Conservation (phyloP, 2,113 vertebrate genomes). For the Pituophis catenifer region DNA sequence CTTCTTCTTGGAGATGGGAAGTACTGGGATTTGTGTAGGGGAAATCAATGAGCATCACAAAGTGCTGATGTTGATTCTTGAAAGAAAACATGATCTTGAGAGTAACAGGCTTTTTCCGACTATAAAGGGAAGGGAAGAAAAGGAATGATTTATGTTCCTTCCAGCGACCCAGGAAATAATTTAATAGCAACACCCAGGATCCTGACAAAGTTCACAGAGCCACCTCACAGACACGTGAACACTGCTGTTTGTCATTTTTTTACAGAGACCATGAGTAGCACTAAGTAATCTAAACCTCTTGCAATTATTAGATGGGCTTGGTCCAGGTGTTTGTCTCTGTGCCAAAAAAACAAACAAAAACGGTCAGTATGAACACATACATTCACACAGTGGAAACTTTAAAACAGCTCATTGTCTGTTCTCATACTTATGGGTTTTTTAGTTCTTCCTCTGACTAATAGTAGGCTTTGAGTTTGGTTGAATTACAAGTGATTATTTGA, state of each 20-base stretch:
- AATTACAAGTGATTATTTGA: neutral
- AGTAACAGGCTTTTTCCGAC: neutral
- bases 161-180: neutral
- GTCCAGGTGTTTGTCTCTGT: conserved; percentile 8
- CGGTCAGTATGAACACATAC: neutral
- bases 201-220: neutral
- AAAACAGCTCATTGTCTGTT: conserved; percentile 12
- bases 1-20: too few relatives aligned
- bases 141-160: neutral
- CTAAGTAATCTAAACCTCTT: neutral
- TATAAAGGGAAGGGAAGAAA: neutral
- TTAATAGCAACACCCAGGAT: neutral
- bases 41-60: neutral
- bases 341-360: neutral
- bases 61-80: neutral
- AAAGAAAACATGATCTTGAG: neutral
- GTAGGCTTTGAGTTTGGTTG: neutral
- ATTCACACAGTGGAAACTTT: conserved; percentile 18
- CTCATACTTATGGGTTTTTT: conserved; percentile 1
- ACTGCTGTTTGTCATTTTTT: neutral
- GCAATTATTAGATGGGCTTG: neutral
- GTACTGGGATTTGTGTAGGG: neutral
- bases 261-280: neutral
- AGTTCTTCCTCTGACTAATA: conserved; percentile 23
- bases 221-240: neutral